Percentiles rank a stretch among this genome's conserved stretches.
These are phyloP conservation scores for Notodonta dromedarius DNA, from an alignment of 2,888 invertebrate species.

Conservation along the genomic window DNA sequence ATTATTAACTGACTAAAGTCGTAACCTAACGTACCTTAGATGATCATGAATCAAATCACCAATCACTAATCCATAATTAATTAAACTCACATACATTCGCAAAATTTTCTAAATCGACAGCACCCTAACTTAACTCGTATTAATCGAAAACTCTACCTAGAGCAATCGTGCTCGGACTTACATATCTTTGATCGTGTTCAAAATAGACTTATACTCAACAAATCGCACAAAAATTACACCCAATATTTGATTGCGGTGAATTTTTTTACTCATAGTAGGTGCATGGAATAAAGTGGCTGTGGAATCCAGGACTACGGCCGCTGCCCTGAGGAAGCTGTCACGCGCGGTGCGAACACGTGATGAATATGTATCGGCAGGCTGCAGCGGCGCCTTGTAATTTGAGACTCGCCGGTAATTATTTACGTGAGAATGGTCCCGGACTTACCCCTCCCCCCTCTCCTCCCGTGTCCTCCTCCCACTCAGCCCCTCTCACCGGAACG, in stretches of 20 bases:
- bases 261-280: no score
- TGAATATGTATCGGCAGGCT: slow-evolving; percentile 80
- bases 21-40: background rate
- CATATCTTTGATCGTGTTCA: no score
- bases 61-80: no score
- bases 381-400: slow-evolving; percentile 82
- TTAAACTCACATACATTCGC: no score
- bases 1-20: background rate
- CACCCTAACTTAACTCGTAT: no score
- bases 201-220: no score
- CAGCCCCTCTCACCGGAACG: slow-evolving; percentile 62
- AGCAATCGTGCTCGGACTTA: no score
- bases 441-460: slow-evolving; percentile 44
- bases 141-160: no score
- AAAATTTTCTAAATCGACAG: no score
- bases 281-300: background rate
- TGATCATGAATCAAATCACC: no score
- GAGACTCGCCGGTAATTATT: slow-evolving; percentile 82
- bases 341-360: slow-evolving; percentile 79
- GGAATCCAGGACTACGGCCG: slow-evolving; percentile 8
- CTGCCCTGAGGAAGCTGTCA: slow-evolving; percentile 80
- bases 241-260: no score
- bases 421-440: slow-evolving; percentile 78
- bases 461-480: slow-evolving; percentile 26
- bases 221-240: no score